Evolutionary conservation across 2,888 invertebrate genomes (phyloP).

Genomic region (Plagodis pulveraria): DNA sequence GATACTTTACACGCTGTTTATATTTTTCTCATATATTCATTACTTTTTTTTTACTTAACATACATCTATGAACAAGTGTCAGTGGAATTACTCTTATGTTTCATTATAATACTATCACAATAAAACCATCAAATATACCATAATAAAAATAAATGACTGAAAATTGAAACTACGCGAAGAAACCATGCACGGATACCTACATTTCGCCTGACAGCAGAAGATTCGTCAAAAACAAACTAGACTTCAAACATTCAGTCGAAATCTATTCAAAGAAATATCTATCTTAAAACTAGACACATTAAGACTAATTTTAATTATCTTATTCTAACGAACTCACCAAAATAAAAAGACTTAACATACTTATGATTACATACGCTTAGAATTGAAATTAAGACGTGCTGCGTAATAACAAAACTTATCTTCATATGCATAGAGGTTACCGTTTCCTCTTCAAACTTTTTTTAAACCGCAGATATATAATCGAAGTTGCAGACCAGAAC

Average conservation of each 20-base stretch:
- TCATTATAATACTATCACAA: too few relatives aligned
- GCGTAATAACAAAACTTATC: constrained; percentile 39
- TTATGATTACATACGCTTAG: constrained; percentile 33
- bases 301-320: constrained; percentile 30
- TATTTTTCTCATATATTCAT: too few relatives aligned
- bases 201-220: constrained; percentile 25
- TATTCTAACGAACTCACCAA: constrained; percentile 55
- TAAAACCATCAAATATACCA: too few relatives aligned
- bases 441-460: constrained; percentile 2
- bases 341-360: constrained; percentile 45
- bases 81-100: too few relatives aligned
- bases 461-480: constrained; percentile 31
- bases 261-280: constrained; percentile 16
- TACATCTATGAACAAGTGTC: too few relatives aligned
- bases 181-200: constrained; percentile 16
- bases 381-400: constrained; percentile 15
- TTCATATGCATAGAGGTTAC: constrained; percentile 10
- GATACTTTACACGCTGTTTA: too few relatives aligned
- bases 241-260: constrained; percentile 2
- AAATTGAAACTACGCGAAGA: constrained; percentile 25
- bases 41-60: too few relatives aligned
- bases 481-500: constrained; percentile 49
- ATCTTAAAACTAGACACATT: constrained; percentile 22
- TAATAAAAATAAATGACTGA: constrained; percentile 19
- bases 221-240: constrained; percentile 34